A percentile compares a stretch with the other conserved stretches of the same genome.
Conservation (phyloP, 1,140 invertebrate species). For the Euschistus heros region DNA sequence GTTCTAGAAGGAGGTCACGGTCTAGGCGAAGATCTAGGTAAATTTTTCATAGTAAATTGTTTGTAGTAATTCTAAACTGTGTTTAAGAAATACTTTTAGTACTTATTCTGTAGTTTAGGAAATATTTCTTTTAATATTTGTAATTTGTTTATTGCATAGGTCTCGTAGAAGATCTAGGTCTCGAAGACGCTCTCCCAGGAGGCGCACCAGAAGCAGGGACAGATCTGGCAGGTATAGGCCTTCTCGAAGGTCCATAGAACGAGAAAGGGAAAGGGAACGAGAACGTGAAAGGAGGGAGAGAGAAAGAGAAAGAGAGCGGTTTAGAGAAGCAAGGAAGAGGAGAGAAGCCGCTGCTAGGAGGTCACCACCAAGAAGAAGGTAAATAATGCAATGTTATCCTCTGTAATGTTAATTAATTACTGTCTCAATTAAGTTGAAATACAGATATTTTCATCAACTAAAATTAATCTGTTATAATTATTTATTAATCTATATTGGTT, state of each 20-base stretch:
- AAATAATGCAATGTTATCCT: not conserved
- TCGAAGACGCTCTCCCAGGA: conserved; percentile 29
- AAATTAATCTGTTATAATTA: not conserved
- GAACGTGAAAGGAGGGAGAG: conserved; percentile 29
- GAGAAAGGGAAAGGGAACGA: conserved; percentile 29
- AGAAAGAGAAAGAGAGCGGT: conserved; percentile 11
- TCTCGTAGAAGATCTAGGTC: conserved; percentile 26
- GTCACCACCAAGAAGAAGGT: conserved; percentile 3
- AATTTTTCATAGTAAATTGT: not conserved
- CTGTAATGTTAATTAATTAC: not conserved
- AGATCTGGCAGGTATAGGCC: conserved; percentile 35
- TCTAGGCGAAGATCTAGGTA: conserved; percentile 37
- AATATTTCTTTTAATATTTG: not conserved
- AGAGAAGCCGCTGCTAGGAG: not conserved
- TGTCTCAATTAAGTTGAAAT: not conserved
- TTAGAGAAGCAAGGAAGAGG: conserved; percentile 20
- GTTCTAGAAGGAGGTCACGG: conserved; percentile 36
- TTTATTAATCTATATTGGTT: not conserved
- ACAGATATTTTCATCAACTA: not conserved
- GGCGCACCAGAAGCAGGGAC: conserved; percentile 34
- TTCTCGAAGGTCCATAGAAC: conserved; percentile 27
- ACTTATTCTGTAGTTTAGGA: not conserved
- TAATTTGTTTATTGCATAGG: conserved; percentile 15
- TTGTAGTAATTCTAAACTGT: not conserved
- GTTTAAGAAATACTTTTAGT: not conserved